These are phyloP conservation scores for Cranoglanis bouderius DNA, from an alignment of 2,113 vertebrate genomes.

Conservation along the genomic window DNA sequence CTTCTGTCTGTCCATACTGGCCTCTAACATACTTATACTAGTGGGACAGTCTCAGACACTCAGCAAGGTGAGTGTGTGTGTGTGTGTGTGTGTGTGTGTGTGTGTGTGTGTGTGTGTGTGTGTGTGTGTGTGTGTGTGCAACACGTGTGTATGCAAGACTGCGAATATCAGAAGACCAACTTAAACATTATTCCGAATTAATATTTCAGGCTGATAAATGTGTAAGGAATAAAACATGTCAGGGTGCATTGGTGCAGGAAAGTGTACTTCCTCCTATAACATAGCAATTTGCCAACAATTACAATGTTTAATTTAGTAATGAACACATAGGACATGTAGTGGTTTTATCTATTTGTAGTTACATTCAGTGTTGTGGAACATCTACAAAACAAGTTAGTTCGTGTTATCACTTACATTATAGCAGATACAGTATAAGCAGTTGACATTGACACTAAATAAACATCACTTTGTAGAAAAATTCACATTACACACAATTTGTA, in stretches of 20 bases:
- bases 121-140: neutral
- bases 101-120: neutral
- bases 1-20: conserved; percentile 96
- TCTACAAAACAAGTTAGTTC: neutral
- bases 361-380: neutral
- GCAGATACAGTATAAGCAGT: neutral
- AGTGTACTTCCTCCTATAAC: neutral
- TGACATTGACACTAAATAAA: neutral
- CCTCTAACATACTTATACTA: conserved; percentile 94
- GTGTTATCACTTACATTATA: neutral
- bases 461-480: neutral
- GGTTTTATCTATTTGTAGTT: neutral
- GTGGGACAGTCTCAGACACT: conserved; percentile 97
- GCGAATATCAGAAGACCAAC: neutral
- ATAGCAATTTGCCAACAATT: neutral
- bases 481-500: too few species aligned
- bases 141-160: neutral
- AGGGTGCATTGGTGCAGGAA: neutral
- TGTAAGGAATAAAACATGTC: neutral
- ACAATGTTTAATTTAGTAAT: neutral
- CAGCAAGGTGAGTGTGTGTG: conserved; percentile 85
- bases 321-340: neutral
- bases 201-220: neutral
- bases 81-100: neutral
- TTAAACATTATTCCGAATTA: neutral